These are phyloP conservation scores for Nestor notabilis DNA, from an alignment of 2,113 vertebrate species.

Conservation along the genomic window DNA sequence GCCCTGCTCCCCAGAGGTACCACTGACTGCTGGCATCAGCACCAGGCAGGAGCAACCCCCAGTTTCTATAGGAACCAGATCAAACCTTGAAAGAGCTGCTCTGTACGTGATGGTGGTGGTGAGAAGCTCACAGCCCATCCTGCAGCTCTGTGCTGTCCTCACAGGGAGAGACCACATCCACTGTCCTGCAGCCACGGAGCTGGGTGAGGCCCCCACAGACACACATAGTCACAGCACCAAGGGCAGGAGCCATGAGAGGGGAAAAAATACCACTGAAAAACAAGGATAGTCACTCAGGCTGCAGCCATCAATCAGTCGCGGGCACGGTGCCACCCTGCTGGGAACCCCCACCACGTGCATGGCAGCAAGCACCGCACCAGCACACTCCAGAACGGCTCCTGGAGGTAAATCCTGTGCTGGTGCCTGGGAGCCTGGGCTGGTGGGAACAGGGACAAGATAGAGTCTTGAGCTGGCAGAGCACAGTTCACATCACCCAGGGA, in stretches of 20 bases:
- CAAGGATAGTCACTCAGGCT: neutral
- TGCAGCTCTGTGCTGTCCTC: neutral
- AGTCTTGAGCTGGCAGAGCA: rapidly evolving
- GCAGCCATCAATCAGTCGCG: neutral
- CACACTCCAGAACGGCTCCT: neutral
- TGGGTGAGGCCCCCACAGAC: neutral
- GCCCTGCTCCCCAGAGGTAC: neutral
- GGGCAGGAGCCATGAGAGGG: neutral
- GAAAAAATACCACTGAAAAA: neutral
- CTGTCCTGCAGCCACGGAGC: neutral
- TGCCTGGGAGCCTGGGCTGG: rapidly evolving
- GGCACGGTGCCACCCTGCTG: neutral
- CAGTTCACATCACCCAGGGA: neutral
- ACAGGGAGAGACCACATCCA: neutral
- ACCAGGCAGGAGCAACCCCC: neutral
- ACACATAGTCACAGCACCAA: neutral
- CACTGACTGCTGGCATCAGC: neutral
- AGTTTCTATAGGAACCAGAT: conserved; percentile 44
- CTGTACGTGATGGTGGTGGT: neutral
- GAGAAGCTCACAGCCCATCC: neutral
- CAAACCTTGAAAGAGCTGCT: neutral
- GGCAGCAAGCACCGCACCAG: neutral
- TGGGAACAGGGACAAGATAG: neutral
- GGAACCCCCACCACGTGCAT: neutral
- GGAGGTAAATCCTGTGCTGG: neutral